Evolutionary conservation across 1,140 invertebrate species (phyloP).

Genomic region (Bemisia tabaci): DNA sequence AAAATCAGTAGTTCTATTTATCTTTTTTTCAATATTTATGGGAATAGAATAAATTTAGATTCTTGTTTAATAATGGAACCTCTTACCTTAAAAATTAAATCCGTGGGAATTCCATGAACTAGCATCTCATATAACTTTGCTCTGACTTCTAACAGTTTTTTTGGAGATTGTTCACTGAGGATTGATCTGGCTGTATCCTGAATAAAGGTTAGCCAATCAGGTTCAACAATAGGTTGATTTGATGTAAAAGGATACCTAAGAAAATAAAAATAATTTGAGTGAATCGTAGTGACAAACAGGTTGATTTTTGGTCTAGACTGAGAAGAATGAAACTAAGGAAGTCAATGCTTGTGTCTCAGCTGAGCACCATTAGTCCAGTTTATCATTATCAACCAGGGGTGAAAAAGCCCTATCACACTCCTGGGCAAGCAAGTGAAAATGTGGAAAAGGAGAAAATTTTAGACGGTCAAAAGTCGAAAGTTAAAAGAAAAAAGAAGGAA

Average conservation of each 20-base stretch:
- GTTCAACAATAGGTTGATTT: slow-evolving; percentile 67
- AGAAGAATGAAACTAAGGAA: too few relatives aligned
- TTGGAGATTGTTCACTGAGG: slow-evolving; percentile 73
- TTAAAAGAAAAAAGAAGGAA: too few relatives aligned
- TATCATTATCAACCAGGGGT: too few relatives aligned
- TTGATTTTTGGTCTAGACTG: slow-evolving; percentile 7
- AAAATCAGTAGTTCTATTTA: neutral
- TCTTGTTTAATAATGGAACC: neutral
- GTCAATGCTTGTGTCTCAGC: too few relatives aligned
- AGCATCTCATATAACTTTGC: slow-evolving; percentile 85
- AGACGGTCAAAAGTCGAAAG: too few relatives aligned
- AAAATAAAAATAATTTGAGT: slow-evolving; percentile 14
- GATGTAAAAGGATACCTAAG: slow-evolving; percentile 62
- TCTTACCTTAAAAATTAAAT: slow-evolving; percentile 69
- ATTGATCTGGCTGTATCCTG: slow-evolving; percentile 77
- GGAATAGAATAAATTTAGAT: neutral
- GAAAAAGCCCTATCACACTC: too few relatives aligned
- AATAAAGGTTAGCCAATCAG: slow-evolving; percentile 90
- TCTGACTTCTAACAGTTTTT: slow-evolving; percentile 69
- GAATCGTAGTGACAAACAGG: slow-evolving; percentile 4
- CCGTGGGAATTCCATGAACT: slow-evolving; percentile 83
- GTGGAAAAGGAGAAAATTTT: too few relatives aligned
- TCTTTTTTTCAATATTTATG: neutral
- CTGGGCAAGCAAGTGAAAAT: too few relatives aligned
- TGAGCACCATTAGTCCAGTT: too few relatives aligned